These are phyloP conservation scores for Bombus terrestris DNA, from an alignment of 1,140 invertebrate species.

Conservation along the genomic window DNA sequence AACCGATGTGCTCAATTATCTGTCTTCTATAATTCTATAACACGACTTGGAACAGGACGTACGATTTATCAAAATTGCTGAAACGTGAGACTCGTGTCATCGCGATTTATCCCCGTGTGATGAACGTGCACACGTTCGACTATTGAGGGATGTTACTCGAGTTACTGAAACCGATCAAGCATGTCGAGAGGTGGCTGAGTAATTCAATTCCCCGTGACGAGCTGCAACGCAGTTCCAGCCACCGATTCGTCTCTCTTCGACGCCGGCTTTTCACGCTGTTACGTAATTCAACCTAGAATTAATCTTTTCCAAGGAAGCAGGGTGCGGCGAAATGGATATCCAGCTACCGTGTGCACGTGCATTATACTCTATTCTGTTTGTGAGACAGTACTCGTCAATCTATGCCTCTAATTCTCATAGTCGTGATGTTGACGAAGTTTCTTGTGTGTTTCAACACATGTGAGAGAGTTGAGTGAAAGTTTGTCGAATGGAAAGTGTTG, in stretches of 20 bases:
- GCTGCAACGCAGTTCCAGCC: background rate
- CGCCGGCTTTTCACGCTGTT: conserved; percentile 24
- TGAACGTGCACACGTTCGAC: background rate
- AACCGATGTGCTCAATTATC: background rate
- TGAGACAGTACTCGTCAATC: background rate
- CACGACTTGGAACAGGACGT: conserved; percentile 2
- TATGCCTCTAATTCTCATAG: background rate
- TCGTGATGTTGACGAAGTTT: background rate
- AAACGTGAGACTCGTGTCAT: conserved; percentile 1
- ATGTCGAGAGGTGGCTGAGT: conserved; percentile 21
- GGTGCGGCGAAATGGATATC: conserved; percentile 29
- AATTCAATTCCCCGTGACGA: conserved; percentile 42
- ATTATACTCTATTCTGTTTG: conserved; percentile 30
- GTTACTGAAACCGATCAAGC: conserved; percentile 47
- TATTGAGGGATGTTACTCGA: conserved; percentile 33
- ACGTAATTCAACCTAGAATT: conserved; percentile 46
- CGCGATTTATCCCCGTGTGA: background rate
- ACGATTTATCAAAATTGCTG: conserved; percentile 13
- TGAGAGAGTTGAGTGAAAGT: background rate
- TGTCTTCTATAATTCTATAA: conserved; percentile 2
- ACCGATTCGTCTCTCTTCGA: conserved; percentile 22
- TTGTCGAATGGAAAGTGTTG: background rate
- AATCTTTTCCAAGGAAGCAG: conserved; percentile 62
- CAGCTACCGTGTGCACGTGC: background rate
- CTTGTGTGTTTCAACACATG: background rate